These are phyloP conservation scores for Eupelmus urozonus DNA, from an alignment of 2,888 invertebrate genomes.

Conservation along the genomic window DNA sequence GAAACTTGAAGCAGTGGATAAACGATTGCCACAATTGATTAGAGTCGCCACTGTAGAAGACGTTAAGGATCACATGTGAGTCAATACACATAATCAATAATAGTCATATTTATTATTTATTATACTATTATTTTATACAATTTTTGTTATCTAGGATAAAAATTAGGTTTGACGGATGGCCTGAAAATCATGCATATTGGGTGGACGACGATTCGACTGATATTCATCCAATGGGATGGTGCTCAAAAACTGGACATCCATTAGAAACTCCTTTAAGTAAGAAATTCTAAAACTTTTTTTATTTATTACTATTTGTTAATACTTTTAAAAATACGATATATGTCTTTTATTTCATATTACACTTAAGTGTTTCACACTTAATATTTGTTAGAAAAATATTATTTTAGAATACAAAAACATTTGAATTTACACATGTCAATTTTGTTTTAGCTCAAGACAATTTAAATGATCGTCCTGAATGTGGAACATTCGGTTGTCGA, in stretches of 20 bases:
- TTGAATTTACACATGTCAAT: background rate
- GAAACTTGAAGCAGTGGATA: constrained; percentile 93
- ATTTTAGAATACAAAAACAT: too few species aligned
- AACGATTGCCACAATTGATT: constrained; percentile 88
- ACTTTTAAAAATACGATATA: background rate
- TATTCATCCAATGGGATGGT: constrained; percentile 95
- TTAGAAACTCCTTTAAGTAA: constrained; percentile 85
- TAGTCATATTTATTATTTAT: too few species aligned
- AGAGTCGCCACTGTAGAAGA: constrained; percentile 90
- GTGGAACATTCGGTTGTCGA: constrained; percentile 91
- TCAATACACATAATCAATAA: constrained; percentile 59
- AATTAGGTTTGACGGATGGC: constrained; percentile 94
- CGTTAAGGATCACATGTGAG: constrained; percentile 82
- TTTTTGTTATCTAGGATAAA: constrained; percentile 72
- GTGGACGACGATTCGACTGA: constrained; percentile 93
- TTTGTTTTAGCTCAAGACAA: constrained; percentile 81
- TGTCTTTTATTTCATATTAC: too few species aligned
- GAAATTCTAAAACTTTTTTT: background rate
- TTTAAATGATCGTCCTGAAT: constrained; percentile 81
- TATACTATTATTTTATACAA: background rate
- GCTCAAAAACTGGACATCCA: constrained; percentile 91
- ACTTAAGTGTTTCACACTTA: too few species aligned
- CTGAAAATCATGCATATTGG: constrained; percentile 90
- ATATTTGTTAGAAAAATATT: too few species aligned
- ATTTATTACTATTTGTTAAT: background rate